Conservation (phyloP, 1,140 invertebrate species). For the Aphaenogaster rudis region DNA sequence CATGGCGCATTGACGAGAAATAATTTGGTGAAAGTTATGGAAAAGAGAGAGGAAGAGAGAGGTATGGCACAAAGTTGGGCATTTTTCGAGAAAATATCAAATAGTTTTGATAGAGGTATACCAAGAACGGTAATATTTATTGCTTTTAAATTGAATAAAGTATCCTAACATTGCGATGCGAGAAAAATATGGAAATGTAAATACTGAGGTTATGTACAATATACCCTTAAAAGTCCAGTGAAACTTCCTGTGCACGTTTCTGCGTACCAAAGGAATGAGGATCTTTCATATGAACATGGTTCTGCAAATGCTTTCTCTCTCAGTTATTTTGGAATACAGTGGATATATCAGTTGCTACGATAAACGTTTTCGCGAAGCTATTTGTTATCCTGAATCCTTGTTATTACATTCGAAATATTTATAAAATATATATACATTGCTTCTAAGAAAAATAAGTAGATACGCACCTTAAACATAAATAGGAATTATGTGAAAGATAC, state of each 20-base stretch:
- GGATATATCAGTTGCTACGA: conserved; percentile 17
- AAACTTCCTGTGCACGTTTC: conserved; percentile 12
- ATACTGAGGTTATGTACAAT: conserved; percentile 30
- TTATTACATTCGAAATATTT: conserved; percentile 34
- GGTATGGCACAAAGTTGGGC: background rate
- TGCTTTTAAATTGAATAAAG: conserved; percentile 53
- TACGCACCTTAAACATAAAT: background rate
- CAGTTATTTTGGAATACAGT: conserved; percentile 42
- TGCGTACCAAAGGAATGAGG: background rate
- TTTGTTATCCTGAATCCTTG: conserved; percentile 25
- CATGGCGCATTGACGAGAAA: background rate
- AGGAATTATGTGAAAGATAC: conserved; percentile 13
- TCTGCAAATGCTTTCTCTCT: background rate
- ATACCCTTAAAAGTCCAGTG: conserved; percentile 19
- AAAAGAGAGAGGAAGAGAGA: background rate
- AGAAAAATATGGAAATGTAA: conserved; percentile 43
- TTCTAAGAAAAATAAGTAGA: conserved; percentile 11
- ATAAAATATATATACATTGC: background rate
- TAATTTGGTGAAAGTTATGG: conserved; percentile 5
- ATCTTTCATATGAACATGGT: conserved; percentile 23
- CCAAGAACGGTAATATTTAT: conserved; percentile 24
- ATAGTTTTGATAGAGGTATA: conserved; percentile 3
- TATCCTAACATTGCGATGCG: conserved; percentile 15
- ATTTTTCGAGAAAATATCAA: background rate
- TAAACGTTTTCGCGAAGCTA: conserved; percentile 2